Evolutionary conservation across 2,888 invertebrate genomes (phyloP), one percentile per base, ranked within the genome.

Genomic region (Aricia artaxerxes): DNA sequence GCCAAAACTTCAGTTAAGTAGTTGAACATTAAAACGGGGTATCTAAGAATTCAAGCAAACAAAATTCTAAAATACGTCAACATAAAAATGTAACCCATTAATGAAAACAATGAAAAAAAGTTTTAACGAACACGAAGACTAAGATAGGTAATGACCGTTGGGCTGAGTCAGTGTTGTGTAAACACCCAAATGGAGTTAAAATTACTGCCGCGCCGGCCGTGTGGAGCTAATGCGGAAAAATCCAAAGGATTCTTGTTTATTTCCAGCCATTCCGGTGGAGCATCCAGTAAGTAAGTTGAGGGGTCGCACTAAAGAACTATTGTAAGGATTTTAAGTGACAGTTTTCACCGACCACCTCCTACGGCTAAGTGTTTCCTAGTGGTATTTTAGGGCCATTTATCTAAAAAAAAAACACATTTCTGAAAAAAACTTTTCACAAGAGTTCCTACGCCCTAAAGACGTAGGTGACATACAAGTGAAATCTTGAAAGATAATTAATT

Each of bases 231-330:
- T 83, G 80, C 80, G 83, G 53, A 76, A 76, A 76, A 83, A 86
- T 85, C 85, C 86, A 84, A 83, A 85, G 86, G 87, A 88, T 87
- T 87, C 84, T 85, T 88, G 90, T 90, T 89, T 90, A 91, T 90
- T 91, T 89, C 35, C 13, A 35, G 35, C 69, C 69, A 13, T 16
- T 69, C 87, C 84, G 85, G 81, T 82, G 83, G 84, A 84, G 85
- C 82, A 83, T 83, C 64, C 85, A 61, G 61, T 24, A 24, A 24
- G 85, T 80, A 86, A 89, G 86, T 86, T 87, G 85, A 35, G 85
- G 86, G 88, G 88, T 85, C 86, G 85, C 88, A 88, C 89, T 89
- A 91, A 91, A 89, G 4, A 64, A 31, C 7, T 31, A 64, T 24
- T n/a, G 60, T 6, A n/a, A 60, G 60, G 16, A 61, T 24, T 49